These are phyloP conservation scores for Leptocoma aspasia DNA, from an alignment of 2,113 vertebrate species.

Conservation along the genomic window DNA sequence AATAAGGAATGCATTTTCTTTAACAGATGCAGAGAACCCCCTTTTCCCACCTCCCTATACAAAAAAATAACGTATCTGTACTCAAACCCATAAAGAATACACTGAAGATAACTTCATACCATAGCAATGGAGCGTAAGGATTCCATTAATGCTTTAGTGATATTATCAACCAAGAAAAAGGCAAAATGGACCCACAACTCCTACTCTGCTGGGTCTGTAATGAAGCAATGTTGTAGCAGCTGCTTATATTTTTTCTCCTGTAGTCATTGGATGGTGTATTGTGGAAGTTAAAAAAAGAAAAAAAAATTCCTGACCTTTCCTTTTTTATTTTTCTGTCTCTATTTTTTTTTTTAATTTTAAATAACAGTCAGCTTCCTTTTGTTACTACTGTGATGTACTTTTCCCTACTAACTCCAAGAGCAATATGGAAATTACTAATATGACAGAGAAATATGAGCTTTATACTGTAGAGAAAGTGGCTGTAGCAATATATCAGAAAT, in stretches of 20 bases:
- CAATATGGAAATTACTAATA: conserved; percentile 64
- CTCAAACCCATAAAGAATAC: conserved; percentile 26
- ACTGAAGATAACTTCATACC: conserved; percentile 55
- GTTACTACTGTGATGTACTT: conserved; percentile 15
- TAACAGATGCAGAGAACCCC: not conserved
- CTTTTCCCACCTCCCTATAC: not conserved
- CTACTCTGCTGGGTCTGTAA: conserved; percentile 57
- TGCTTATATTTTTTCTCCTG: not conserved
- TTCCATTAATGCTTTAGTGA: conserved; percentile 70
- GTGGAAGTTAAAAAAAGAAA: not conserved
- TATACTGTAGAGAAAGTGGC: not conserved
- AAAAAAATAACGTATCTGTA: conserved; percentile 5
- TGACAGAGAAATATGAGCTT: conserved; percentile 54
- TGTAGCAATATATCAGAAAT: conserved; percentile 41
- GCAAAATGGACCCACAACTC: conserved; percentile 53
- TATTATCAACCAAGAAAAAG: conserved; percentile 66
- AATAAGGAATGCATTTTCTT: not conserved
- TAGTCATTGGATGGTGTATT: conserved; percentile 36
- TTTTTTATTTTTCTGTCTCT: conserved; percentile 13
- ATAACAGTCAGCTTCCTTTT: conserved; percentile 7
- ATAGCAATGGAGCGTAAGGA: conserved; percentile 57
- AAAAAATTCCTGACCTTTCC: not conserved
- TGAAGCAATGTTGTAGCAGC: conserved; percentile 55
- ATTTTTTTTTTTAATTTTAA: not conserved
- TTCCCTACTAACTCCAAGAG: not conserved